Evolutionary conservation across 2,113 vertebrate genomes (phyloP).

Genomic region (Mystacornis crossleyi): DNA sequence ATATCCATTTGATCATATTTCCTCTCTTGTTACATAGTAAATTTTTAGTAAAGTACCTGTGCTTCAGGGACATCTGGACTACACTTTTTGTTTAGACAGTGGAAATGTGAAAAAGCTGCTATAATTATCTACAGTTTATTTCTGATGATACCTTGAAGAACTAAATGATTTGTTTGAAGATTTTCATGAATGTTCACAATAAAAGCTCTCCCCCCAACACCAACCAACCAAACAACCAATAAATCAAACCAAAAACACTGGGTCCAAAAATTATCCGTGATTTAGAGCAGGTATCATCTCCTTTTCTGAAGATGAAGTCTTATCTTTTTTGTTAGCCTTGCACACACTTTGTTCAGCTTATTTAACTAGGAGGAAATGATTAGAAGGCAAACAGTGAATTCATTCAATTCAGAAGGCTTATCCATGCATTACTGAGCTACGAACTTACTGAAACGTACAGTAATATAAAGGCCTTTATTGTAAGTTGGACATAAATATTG

Average conservation of each 20-base stretch:
- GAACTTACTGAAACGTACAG: background rate
- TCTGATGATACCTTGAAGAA: background rate
- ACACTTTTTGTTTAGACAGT: background rate
- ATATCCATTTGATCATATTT: background rate
- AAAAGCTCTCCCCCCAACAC: background rate
- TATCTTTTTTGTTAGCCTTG: background rate
- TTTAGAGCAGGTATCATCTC: background rate
- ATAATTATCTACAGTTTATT: background rate
- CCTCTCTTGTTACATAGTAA: background rate
- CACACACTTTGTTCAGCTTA: background rate
- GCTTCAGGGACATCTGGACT: background rate
- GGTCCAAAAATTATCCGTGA: background rate
- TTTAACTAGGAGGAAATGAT: constrained; percentile 30
- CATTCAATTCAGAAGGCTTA: background rate
- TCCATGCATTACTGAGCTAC: background rate
- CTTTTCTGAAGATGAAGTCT: background rate
- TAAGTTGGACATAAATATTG: constrained; percentile 39
- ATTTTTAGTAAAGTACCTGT: background rate
- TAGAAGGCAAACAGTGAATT: constrained; percentile 4
- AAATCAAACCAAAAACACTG: background rate
- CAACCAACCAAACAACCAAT: background rate
- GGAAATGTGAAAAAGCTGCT: background rate
- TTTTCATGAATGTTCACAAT: background rate
- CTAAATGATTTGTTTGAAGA: background rate
- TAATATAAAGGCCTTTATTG: constrained; percentile 46